Evolutionary conservation across 1,140 invertebrate species (phyloP).

Genomic region (Chrysopa pallens): DNA sequence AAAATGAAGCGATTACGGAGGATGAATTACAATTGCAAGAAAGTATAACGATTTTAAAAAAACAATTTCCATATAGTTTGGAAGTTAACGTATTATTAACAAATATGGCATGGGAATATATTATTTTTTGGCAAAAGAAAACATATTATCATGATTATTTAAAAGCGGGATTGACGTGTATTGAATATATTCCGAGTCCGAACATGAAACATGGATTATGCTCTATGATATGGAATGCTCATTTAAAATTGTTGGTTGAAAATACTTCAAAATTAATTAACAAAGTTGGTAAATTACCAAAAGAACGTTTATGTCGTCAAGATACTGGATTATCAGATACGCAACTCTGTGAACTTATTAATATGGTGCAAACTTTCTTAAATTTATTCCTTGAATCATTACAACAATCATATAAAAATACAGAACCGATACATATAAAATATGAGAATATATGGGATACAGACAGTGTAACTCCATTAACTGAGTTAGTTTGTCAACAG

Average conservation of each 20-base stretch:
- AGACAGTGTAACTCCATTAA: slow-evolving; percentile 23
- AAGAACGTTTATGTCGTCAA: slow-evolving; percentile 59
- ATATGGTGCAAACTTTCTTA: slow-evolving; percentile 49
- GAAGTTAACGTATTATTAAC: slow-evolving; percentile 56
- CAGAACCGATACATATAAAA: slow-evolving; percentile 28
- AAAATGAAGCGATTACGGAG: slow-evolving; percentile 14
- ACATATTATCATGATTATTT: slow-evolving; percentile 44
- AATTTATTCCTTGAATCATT: slow-evolving; percentile 54
- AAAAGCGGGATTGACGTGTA: slow-evolving; percentile 38
- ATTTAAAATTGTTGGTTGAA: slow-evolving; percentile 59
- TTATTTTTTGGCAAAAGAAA: slow-evolving; percentile 67
- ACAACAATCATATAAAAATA: slow-evolving; percentile 18
- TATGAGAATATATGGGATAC: slow-evolving; percentile 53
- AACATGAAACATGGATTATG: slow-evolving; percentile 55
- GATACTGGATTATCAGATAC: slow-evolving; percentile 54
- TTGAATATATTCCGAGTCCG: slow-evolving; percentile 37
- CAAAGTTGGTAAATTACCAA: slow-evolving; percentile 73
- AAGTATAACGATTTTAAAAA: slow-evolving; percentile 38
- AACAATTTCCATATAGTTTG: slow-evolving; percentile 72
- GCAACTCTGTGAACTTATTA: slow-evolving; percentile 47
- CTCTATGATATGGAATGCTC: slow-evolving; percentile 73
- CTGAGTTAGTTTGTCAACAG: slow-evolving; percentile 59
- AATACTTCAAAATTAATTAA: slow-evolving; percentile 59
- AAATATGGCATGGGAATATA: slow-evolving; percentile 82
- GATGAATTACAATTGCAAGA: slow-evolving; percentile 27